Conservation (phyloP, 2,888 invertebrate genomes). For the Drosophila maculinotata region DNA sequence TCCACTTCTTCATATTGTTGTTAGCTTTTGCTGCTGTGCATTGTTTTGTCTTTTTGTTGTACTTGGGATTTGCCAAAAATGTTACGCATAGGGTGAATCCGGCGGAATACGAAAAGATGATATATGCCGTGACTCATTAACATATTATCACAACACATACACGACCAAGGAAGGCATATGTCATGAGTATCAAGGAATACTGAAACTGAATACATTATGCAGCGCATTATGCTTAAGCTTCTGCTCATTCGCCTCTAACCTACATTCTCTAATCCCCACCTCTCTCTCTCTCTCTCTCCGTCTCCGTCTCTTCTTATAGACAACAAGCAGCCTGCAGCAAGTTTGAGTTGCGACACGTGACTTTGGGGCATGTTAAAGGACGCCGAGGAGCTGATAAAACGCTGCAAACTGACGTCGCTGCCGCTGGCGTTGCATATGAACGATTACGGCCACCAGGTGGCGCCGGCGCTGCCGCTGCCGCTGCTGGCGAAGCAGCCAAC, state of each 20-base stretch:
- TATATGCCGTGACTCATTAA: constrained; percentile 83
- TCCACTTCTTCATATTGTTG: constrained; percentile 15
- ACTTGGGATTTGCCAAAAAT: constrained; percentile 48
- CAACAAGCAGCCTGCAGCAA: constrained; percentile 39
- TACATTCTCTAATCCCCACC: constrained; percentile 10
- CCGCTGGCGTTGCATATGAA: constrained; percentile 71
- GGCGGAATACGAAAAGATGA: constrained; percentile 63
- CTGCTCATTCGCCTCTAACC: constrained; percentile 38
- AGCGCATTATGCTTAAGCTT: constrained; percentile 60
- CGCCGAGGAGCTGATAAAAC: constrained; percentile 81
- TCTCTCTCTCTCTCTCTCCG: constrained; percentile 4
- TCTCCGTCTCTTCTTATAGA: constrained; percentile 33
- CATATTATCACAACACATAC: constrained; percentile 82
- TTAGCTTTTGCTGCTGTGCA: constrained; percentile 29
- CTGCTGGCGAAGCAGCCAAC: constrained; percentile 59
- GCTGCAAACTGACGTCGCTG: constrained; percentile 73
- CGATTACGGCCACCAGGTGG: constrained; percentile 70
- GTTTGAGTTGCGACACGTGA: constrained; percentile 55
- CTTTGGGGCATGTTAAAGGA: constrained; percentile 83
- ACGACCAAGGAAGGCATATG: constrained; percentile 71
- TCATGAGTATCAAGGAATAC: constrained; percentile 52
- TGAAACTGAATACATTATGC: constrained; percentile 71
- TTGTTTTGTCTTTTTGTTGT: constrained; percentile 49
- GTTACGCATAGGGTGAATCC: constrained; percentile 27
- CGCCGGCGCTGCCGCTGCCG: constrained; percentile 63